Base-by-base conservation (phyloP, 2,888 invertebrate species). In the Apocheima hispidaria region DNA sequence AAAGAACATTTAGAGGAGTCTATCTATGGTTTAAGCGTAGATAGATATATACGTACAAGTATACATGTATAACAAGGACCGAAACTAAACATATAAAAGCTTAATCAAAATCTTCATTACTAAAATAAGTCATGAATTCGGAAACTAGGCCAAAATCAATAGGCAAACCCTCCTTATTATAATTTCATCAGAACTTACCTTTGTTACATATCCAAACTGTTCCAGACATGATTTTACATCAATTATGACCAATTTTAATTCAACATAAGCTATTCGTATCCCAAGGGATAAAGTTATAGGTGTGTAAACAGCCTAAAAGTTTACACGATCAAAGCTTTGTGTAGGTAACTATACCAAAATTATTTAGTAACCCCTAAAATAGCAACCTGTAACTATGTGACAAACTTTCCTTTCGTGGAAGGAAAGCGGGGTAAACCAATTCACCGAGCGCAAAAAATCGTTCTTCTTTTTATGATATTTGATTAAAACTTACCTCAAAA, bases 281-380 rank as follows among this genome's bases (percentile, higher is more conserved):
- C 58, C 54, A 59, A 50, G 41, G 41, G 54, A 49, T 52, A 52
- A 59, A 53, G 44, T 52, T 56, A 53, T 41, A 52, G 49, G 54
- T 64, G 60, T 65, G 60, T 66, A 61, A 63, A 64, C 57, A 69
- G 70, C 73, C 70, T 50, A 56, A 70, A 73, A 71, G 60, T 74
- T 71, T 50, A 35, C 14, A 18, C 63, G 60, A 63, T 67, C 65
- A 65, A 66, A 65, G 61, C 57, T 53, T 50, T 59, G 53, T 36
- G 58, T 30, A 51, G 23, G 53, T 59, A 53, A 56, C 51, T 55
- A 59, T 57, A 65, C 66, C 59, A 68, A 64, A 62, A 70, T 68
- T 60, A 67, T 69, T 68, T 57, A 68, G 60, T 54, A 64, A 56
- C 58, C 40, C 55, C 33, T 46, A 44, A 52, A 60, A 60, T 50